Base-by-base conservation (phyloP, 2,888 invertebrate genomes). In the Embidobia sp. region DNA sequence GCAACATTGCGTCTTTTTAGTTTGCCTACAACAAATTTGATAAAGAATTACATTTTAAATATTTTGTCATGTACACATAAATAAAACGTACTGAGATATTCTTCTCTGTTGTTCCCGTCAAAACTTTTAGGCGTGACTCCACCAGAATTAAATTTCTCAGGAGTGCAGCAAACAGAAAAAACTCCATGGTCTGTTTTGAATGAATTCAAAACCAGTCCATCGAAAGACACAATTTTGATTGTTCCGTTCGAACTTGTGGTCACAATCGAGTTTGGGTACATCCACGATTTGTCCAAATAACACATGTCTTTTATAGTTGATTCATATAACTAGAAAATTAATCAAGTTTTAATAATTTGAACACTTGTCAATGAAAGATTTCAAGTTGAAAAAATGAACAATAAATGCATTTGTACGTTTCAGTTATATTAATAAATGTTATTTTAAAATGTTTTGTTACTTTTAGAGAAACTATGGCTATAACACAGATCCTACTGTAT, bases 91-190 rank as follows among this genome's bases (percentile, higher is more conserved):
- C 61, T 53, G 1, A 53, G 29, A 46, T 67, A 67, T 22, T 55
- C 46, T 13, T 67, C 55, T 37, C 22, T 40, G 10, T 19, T 35
- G 16, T 5, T 27, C n/a, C n/a, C 33, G 10, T 10, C 10, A n/a
- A 67, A 55, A 15, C 29, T 67, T 57, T 67, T 67, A 0, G 67
- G 67, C 7, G 67, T 67, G n/a, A 67, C 31, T 46, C 46, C 67
- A 8, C 44, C 16, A 5, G 33, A 46, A 5, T 64, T 40, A 8
- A 37, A 67, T 29, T 67, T 67, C 48, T 67, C 67, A 0, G 67
- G 67, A 0, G 67, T 67, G 4, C 67, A 67, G 11, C 67, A 67
- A 18, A 67, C n/a, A 4, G 67, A 67, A 29, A 48, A 48, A 6
- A 67, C 40, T 29, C 27, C 35, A 13, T 67, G 67, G 2, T 67